Percentiles rank a stretch among this genome's conserved stretches.
phyloP scores from a whole-genome alignment of 2,113 vertebrate genomes.

The Nothoprocta pentlandii region DNA sequence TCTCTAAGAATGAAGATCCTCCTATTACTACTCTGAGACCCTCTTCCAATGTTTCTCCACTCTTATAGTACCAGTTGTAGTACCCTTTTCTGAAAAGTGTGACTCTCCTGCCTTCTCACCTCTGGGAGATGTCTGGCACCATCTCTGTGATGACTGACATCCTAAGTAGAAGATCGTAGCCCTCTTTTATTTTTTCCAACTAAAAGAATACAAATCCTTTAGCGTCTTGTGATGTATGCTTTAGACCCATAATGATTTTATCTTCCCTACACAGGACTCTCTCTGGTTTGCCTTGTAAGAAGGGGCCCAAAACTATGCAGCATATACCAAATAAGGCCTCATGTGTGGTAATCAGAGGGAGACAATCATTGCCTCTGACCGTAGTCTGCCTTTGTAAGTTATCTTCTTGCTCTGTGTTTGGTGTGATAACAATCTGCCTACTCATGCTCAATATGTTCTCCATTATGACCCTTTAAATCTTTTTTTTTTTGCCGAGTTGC shows the following conservation, averaged over 20 bases:
- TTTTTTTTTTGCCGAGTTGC: neutral
- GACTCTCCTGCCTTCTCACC: neutral
- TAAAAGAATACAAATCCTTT: neutral
- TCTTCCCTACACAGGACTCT: neutral
- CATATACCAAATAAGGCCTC: neutral
- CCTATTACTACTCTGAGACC: accelerated
- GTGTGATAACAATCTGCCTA: neutral
- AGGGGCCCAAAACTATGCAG: neutral
- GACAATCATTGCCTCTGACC: neutral
- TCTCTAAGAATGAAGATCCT: neutral
- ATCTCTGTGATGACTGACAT: accelerated
- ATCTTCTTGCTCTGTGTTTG: neutral
- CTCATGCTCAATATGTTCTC: neutral
- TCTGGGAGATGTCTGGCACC: neutral
- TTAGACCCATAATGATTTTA: neutral
- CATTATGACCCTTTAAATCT: neutral
- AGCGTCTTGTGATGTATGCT: neutral
- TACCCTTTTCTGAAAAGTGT: neutral
- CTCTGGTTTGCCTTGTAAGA: neutral
- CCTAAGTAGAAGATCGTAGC: neutral
- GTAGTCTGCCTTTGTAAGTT: neutral
- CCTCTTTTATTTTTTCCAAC: neutral
- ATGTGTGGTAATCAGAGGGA: neutral
- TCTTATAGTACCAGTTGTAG: neutral
- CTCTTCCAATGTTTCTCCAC: neutral